Evolutionary conservation across 1,140 invertebrate genomes (phyloP).

Genomic region (Diachasma alloeum): DNA sequence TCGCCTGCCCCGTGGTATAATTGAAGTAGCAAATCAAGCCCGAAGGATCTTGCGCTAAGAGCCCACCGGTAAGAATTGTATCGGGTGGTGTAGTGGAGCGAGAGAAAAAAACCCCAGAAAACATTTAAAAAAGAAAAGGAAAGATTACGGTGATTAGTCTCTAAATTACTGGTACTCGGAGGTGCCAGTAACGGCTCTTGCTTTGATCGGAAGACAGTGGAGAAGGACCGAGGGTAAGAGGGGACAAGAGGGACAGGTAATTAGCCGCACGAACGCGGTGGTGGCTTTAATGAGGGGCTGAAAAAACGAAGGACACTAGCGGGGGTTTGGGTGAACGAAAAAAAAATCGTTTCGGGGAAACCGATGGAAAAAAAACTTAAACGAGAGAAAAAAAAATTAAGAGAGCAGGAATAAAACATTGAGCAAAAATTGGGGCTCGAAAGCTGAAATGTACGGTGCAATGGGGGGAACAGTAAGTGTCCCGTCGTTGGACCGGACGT

Average conservation of each 20-base stretch:
- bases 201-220: slow-evolving; percentile 31
- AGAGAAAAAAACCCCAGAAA: neutral
- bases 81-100: neutral
- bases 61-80: neutral
- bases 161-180: slow-evolving; percentile 33
- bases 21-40: slow-evolving; percentile 29
- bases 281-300: slow-evolving; percentile 29
- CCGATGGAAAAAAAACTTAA: neutral
- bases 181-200: slow-evolving; percentile 34
- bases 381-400: neutral
- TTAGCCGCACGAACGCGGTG: slow-evolving; percentile 38
- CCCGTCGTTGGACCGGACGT: slow-evolving; percentile 4
- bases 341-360: neutral
- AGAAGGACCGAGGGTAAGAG: neutral
- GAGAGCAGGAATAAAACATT: neutral
- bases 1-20: slow-evolving; percentile 15
- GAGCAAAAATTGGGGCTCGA: neutral
- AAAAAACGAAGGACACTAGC: slow-evolving; percentile 26
- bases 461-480: neutral
- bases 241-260: slow-evolving; percentile 30
- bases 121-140: slow-evolving; percentile 13
- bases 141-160: slow-evolving; percentile 31
- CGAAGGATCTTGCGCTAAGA: slow-evolving; percentile 20
- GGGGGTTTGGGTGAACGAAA: neutral
- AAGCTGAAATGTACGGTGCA: neutral